These are phyloP conservation scores for Sminthurinus aureus DNA, from an alignment of 2,888 invertebrate species.

Conservation along the genomic window DNA sequence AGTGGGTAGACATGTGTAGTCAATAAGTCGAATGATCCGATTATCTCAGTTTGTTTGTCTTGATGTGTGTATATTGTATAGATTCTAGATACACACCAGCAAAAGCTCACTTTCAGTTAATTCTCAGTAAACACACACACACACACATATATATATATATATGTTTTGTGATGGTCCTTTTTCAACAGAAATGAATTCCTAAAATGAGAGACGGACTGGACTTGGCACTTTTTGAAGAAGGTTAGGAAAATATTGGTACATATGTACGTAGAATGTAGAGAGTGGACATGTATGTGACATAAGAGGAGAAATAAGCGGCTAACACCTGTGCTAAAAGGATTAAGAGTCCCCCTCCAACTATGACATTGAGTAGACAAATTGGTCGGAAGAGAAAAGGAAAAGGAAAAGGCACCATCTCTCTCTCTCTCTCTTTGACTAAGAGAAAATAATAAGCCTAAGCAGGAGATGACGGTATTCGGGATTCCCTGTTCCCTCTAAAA, in stretches of 20 bases:
- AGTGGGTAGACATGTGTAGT: conserved; percentile 44
- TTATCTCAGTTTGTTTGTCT: conserved; percentile 36
- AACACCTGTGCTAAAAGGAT: conserved; percentile 50
- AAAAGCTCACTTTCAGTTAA: not conserved
- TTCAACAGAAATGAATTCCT: conserved; percentile 23
- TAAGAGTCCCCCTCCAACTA: conserved; percentile 43
- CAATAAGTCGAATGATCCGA: conserved; percentile 58
- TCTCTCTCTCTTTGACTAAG: not conserved
- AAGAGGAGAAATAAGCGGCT: conserved; percentile 17
- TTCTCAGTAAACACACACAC: not conserved
- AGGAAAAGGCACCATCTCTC: not conserved
- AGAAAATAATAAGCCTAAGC: conserved; percentile 24
- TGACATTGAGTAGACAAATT: conserved; percentile 56
- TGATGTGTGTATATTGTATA: not conserved
- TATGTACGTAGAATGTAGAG: no score
- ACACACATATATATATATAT: not conserved
- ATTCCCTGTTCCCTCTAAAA: conserved; percentile 8
- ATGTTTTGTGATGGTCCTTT: not conserved
- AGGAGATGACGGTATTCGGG: conserved; percentile 18
- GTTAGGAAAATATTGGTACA: not conserved
- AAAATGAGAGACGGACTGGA: conserved; percentile 3
- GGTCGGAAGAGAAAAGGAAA: conserved; percentile 36
- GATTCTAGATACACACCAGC: not conserved
- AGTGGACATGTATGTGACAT: not conserved
- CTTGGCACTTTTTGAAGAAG: conserved; percentile 1